Percentiles rank a stretch among this genome's conserved stretches.
phyloP scores from a whole-genome alignment of 2,113 vertebrate genomes.

The Aptenodytes forsteri region DNA sequence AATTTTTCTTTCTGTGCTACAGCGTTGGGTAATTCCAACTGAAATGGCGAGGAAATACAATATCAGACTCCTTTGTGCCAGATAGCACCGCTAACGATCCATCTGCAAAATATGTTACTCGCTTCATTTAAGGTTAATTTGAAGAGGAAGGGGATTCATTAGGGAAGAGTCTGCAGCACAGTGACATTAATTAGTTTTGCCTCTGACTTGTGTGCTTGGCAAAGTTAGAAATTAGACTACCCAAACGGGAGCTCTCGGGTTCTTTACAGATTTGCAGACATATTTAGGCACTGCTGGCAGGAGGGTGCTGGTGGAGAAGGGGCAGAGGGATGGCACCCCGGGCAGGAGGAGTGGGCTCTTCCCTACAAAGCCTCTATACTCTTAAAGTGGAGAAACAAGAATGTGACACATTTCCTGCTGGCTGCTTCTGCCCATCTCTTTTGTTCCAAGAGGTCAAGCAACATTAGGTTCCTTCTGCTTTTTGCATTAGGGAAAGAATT shows the following conservation, averaged over 20 bases:
- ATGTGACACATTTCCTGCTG: neutral
- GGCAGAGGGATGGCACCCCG: neutral
- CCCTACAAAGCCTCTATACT: neutral
- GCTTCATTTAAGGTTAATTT: neutral
- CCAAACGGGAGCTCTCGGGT: accelerated
- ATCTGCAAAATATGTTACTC: neutral
- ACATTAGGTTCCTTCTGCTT: neutral
- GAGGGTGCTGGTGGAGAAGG: neutral
- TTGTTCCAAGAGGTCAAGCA: neutral
- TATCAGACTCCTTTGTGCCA: neutral
- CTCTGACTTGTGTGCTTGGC: neutral
- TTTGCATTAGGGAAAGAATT: neutral
- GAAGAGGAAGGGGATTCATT: neutral
- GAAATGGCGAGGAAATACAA: neutral
- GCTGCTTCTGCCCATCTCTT: neutral
- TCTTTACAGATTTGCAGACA: neutral
- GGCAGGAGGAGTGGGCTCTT: neutral
- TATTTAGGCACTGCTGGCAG: neutral
- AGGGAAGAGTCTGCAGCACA: neutral
- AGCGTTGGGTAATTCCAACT: neutral
- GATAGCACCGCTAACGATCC: neutral
- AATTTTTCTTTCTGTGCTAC: neutral
- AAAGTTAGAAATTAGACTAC: neutral
- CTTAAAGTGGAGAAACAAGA: neutral
- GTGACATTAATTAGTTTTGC: neutral